These are phyloP conservation scores for Limenitis camilla DNA, from an alignment of 2,888 invertebrate genomes.

Conservation along the genomic window DNA sequence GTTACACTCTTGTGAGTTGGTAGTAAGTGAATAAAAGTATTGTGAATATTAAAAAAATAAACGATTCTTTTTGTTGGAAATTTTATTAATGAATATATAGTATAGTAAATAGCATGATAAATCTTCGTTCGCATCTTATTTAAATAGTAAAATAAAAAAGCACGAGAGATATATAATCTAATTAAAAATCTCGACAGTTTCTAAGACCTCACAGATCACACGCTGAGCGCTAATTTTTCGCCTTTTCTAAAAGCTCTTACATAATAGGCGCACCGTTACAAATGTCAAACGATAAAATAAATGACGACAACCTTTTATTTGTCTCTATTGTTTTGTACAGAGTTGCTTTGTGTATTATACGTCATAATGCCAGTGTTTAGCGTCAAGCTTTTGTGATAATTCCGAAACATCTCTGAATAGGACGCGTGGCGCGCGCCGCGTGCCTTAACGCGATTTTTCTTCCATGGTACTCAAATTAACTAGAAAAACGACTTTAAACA, in stretches of 20 bases:
- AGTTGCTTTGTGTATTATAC: slow-evolving; percentile 67
- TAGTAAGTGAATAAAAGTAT: too few relatives aligned
- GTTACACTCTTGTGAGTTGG: too few relatives aligned
- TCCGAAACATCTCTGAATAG: slow-evolving; percentile 61
- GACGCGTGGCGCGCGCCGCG: slow-evolving; percentile 61
- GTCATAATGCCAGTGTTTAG: slow-evolving; percentile 72
- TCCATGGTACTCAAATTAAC: slow-evolving; percentile 53
- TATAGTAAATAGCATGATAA: too few relatives aligned
- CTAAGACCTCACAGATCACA: slow-evolving; percentile 36
- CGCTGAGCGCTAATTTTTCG: slow-evolving; percentile 62
- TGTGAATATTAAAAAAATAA: too few relatives aligned
- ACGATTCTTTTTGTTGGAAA: too few relatives aligned
- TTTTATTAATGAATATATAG: too few relatives aligned
- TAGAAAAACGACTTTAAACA: slow-evolving; percentile 33
- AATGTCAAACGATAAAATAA: slow-evolving; percentile 68
- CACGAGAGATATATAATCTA: slow-evolving; percentile 2
- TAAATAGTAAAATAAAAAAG: too few relatives aligned
- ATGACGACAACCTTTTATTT: slow-evolving; percentile 69
- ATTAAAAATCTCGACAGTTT: slow-evolving; percentile 10
- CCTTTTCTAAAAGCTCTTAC: slow-evolving; percentile 43
- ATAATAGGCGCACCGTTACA: slow-evolving; percentile 61
- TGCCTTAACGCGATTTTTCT: slow-evolving; percentile 56
- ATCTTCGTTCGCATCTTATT: too few relatives aligned
- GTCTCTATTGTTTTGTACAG: slow-evolving; percentile 59
- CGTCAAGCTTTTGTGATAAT: slow-evolving; percentile 63